Base-by-base conservation (phyloP, 2,113 vertebrate genomes). In the Menidia beryllina region DNA sequence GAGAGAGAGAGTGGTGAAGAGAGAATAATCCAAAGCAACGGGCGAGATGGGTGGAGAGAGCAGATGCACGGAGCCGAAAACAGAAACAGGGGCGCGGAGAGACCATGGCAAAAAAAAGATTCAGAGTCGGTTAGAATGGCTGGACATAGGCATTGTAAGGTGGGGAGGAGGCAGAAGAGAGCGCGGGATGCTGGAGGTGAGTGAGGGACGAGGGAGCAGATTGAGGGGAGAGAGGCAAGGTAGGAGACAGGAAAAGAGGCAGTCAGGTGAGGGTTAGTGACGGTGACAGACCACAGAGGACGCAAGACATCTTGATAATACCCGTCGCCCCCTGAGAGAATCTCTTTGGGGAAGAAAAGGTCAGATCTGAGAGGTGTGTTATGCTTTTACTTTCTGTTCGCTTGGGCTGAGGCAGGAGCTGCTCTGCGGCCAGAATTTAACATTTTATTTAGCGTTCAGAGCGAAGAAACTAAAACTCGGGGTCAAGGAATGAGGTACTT, bases 131-230 rank as follows among this genome's bases (percentile, higher is more conserved):
- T 88, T 84, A 90, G 80, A 92, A 92, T 87, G 91, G 84, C 52
- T 87, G 88, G 75, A 89, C 79, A 49, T 87, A 92, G 77, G 91
- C 25, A 75, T 87, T 88, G 89, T 90, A 92, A 56, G 87, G 87
- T 19, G 75, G 85, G 62, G 83, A 79, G 66, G 89, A 78, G 73
- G 50, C 50, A 5, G 87, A 76, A 78, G 66, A 80, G 68, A 85
- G 86, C 75, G 83, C 75, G 38, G 90, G 81, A 78, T 81, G 86
- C 90, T 91, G 89, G 82, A 79, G 83, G 79, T 84, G 79, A 87
- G 67, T 79, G 77, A 89, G 78, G 71, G 64, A 81, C 59, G 63
- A 74, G 79, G 81, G 74, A 72, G 72, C 64, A 88, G 79, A 81
- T 62, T 61, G 53, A 84, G 66, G 81, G 82, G 75, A 82, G 67